Evolutionary conservation across 2,113 vertebrate species (phyloP), one percentile per base, ranked within the genome.

Genomic region (Papio anubis): DNA sequence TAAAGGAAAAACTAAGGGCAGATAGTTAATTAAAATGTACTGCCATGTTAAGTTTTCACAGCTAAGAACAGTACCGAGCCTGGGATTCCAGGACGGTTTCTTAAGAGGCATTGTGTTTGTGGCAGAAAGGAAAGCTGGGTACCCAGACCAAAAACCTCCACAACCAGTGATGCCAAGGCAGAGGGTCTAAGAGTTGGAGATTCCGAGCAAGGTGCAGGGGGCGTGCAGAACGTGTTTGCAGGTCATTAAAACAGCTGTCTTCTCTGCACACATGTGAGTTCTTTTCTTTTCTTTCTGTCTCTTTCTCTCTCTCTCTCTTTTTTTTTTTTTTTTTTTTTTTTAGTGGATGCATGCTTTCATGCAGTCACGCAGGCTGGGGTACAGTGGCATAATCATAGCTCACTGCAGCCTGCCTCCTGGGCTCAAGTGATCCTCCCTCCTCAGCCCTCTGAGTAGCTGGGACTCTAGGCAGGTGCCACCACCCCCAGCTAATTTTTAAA

Each of bases 181-280:
- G 8, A 81, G 40, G 30, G 17, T 14, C 14, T 5, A 72, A 45
- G 38, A 78, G 72, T 25, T 35, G 20, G 40, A 38, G n/a, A 79
- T 27, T n/a, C 30, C 0, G 6, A 40, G 48, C 6, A 6, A 73
- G 50, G 35, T 40, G 17, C 57, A 5, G 5, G 2, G 10, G 1
- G 0, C 27, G 13, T 16, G 11, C 21, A 75, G 27, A 81, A 21
- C 2, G 8, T 27, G 1, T 45, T 10, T 27, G 8, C 11, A 32
- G 21, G 61, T 50, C 64, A 27, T 52, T 59, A 32, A 82, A 9
- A 18, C 8, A 13, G 6, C 38, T n/a, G 13, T 82, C 48, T 20
- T 20, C 43, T 66, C 70, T 52, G 35, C 38, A 50, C 45, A 4
- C 0, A 0, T 38, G 16, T 27, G 43, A 3, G 48, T 8, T 50